phyloP scores from a whole-genome alignment of 35 echinoderm and acorn worm species.

The Acanthaster planci region DNA sequence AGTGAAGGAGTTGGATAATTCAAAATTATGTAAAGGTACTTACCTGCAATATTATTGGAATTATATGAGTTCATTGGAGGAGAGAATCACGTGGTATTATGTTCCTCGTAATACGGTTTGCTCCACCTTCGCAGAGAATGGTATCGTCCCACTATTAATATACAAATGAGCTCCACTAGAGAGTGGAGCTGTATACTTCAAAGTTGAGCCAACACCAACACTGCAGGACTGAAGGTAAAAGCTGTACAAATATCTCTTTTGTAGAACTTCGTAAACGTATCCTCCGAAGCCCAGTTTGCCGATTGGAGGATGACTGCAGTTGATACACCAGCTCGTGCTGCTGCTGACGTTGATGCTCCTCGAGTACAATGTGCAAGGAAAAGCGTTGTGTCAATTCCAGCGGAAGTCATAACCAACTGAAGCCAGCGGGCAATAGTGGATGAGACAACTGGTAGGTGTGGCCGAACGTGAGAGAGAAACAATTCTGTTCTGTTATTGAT shows the following conservation, averaged over 20 bases:
- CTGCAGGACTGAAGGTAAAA: not conserved
- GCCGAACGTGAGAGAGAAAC: not conserved
- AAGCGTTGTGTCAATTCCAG: conserved; percentile 48
- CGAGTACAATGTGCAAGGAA: conserved; percentile 71
- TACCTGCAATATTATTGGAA: too few relatives aligned
- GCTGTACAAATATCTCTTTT: conserved; percentile 37
- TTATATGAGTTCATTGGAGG: too few relatives aligned
- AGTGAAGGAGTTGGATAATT: too few relatives aligned
- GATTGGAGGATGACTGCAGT: conserved; percentile 49
- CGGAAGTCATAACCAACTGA: conserved; percentile 29
- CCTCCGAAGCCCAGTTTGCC: conserved; percentile 60
- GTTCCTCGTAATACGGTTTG: too few relatives aligned
- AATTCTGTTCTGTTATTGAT: not conserved
- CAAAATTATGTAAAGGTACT: too few relatives aligned
- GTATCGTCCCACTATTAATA: too few relatives aligned
- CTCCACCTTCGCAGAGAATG: too few relatives aligned
- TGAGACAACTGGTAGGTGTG: not conserved
- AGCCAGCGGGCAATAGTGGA: conserved; percentile 62
- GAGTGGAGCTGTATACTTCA: too few relatives aligned
- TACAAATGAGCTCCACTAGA: too few relatives aligned
- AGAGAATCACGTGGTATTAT: too few relatives aligned
- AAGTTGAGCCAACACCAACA: not conserved
- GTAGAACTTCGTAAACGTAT: conserved; percentile 62
- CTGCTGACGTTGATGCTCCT: conserved; percentile 53
- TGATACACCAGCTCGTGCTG: conserved; percentile 25